A percentile compares a stretch with the other conserved stretches of the same genome.
Conservation (phyloP, 2,113 vertebrate species). For the Hylia prasina region DNA sequence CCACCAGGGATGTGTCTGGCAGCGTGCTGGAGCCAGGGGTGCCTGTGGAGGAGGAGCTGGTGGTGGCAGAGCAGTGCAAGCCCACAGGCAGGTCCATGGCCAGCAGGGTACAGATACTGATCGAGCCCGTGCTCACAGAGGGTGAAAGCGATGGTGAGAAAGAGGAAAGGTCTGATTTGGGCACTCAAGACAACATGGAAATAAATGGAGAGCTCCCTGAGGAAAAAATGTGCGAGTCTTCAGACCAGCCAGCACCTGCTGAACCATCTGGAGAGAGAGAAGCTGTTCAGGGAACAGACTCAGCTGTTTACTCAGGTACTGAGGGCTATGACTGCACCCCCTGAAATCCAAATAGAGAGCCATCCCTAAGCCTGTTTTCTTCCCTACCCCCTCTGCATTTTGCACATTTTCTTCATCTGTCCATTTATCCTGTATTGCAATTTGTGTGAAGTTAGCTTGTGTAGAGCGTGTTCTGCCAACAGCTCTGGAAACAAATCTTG, state of each 20-base stretch:
- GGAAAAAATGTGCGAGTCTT: not conserved
- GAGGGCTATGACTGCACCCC: not conserved
- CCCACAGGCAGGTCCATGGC: not conserved
- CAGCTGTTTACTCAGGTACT: slow-evolving; percentile 54
- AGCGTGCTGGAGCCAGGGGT: not conserved
- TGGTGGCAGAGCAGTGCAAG: not conserved
- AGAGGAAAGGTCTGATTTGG: not conserved
- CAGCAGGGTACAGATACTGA: slow-evolving; percentile 58
- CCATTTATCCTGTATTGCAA: not conserved
- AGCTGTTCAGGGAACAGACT: not conserved
- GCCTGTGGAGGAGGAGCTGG: not conserved
- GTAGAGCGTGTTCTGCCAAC: not conserved
- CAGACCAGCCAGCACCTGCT: not conserved
- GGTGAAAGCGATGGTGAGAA: not conserved
- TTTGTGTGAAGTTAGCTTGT: not conserved
- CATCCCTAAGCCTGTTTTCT: not conserved
- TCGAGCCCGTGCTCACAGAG: slow-evolving; percentile 51
- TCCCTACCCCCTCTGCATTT: not conserved
- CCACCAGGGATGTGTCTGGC: not conserved
- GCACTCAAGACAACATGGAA: not conserved
- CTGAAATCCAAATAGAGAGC: not conserved
- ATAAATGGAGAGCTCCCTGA: not conserved
- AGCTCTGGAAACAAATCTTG: not conserved
- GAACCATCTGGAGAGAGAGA: not conserved
- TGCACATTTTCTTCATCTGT: not conserved